A percentile compares a stretch with the other conserved stretches of the same genome.
These are phyloP conservation scores for Nesometra sesokonis DNA, from an alignment of 35 echinoderm and acorn worm genomes.

Conservation along the genomic window DNA sequence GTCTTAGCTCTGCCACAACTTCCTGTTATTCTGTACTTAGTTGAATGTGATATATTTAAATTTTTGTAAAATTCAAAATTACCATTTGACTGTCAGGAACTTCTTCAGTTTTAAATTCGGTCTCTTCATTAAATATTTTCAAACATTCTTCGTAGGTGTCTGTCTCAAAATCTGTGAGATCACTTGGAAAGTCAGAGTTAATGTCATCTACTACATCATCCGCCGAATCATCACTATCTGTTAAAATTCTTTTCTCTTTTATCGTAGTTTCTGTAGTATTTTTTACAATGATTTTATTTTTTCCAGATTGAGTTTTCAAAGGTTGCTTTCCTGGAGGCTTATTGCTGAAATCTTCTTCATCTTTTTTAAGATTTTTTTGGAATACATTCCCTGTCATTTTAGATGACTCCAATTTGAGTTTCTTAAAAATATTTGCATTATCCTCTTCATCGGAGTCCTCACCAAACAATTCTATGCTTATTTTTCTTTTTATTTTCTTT, in stretches of 20 bases:
- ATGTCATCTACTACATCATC: not conserved
- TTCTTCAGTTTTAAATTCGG: not conserved
- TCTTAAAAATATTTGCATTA: not conserved
- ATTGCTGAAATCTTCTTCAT: not conserved
- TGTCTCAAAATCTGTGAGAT: constrained; percentile 10
- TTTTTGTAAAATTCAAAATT: not conserved
- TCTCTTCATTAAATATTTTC: constrained; percentile 71
- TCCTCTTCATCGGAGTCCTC: not conserved
- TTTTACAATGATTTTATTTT: not conserved
- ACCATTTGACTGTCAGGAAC: not conserved
- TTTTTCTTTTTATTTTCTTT: not conserved
- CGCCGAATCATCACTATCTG: not conserved
- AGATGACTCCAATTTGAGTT: not conserved
- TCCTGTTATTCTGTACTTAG: too few species aligned
- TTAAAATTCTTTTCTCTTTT: not conserved
- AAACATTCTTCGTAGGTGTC: constrained; percentile 79
- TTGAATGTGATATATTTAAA: too few species aligned
- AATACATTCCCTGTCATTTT: too few species aligned
- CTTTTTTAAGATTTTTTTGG: too few species aligned
- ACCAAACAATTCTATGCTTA: not conserved
- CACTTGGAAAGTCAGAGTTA: not conserved
- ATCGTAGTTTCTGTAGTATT: not conserved
- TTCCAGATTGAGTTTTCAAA: not conserved
- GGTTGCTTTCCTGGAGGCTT: not conserved
- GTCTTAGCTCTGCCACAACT: too few species aligned